phyloP scores from a whole-genome alignment of 1,140 invertebrate genomes.

The Drosophila pallidifrons region DNA sequence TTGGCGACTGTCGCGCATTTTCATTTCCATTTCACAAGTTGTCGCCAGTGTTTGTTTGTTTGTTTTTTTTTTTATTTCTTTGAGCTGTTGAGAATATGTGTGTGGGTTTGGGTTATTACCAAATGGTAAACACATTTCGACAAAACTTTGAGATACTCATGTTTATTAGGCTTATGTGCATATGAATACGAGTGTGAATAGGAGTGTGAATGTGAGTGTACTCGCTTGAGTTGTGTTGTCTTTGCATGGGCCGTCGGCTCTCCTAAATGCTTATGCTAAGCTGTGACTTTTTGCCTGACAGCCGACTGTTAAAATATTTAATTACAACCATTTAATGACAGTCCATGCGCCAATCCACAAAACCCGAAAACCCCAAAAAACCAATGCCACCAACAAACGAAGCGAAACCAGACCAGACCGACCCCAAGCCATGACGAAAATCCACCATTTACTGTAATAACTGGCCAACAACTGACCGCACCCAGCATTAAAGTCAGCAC shows the following conservation, averaged over 20 bases:
- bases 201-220: constrained; percentile 7
- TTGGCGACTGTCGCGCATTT: constrained; percentile 36
- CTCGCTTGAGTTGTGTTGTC: constrained; percentile 20
- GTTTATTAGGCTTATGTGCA: constrained; percentile 5
- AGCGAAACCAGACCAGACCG: neutral
- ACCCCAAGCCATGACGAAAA: constrained; percentile 4
- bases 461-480: constrained; percentile 48
- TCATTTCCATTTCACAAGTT: constrained; percentile 56
- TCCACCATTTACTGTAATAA: constrained; percentile 59
- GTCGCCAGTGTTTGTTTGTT: constrained; percentile 12
- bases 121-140: constrained; percentile 24
- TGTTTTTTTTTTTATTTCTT: neutral
- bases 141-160: constrained; percentile 29
- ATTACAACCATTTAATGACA: constrained; percentile 72
- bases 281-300: constrained; percentile 57
- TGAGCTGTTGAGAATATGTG: constrained; percentile 12
- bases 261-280: constrained; percentile 61
- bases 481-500: constrained; percentile 50
- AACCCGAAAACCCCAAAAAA: neutral
- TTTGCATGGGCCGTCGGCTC: constrained; percentile 46
- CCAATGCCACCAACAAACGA: neutral
- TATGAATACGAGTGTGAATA: constrained; percentile 23
- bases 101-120: constrained; percentile 17
- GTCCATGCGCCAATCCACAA: constrained; percentile 30
- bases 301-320: constrained; percentile 70